Percentiles rank a stretch among this genome's conserved stretches.
phyloP scores from a whole-genome alignment of 2,113 vertebrate genomes.

The Gavia stellata region DNA sequence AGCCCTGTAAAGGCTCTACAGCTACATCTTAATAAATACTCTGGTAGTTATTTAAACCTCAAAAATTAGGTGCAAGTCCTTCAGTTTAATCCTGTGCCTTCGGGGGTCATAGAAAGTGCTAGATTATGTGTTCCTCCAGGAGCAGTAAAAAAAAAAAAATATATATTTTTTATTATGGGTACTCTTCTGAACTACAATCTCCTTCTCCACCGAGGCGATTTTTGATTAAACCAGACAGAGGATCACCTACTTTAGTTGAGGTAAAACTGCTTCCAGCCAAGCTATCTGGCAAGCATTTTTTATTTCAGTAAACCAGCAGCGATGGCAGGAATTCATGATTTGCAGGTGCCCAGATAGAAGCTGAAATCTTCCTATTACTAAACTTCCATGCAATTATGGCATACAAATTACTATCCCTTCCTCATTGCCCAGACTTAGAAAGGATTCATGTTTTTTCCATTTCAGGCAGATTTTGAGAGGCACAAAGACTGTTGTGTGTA shows the following conservation, averaged over 20 bases:
- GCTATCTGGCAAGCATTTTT: not conserved
- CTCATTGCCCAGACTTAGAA: not conserved
- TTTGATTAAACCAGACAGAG: not conserved
- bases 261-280: not conserved
- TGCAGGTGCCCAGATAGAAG: constrained; percentile 50
- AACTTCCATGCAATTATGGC: not conserved
- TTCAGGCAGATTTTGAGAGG: not conserved
- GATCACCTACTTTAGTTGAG: not conserved
- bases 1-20: constrained; percentile 12
- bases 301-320: not conserved
- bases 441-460: not conserved
- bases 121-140: not conserved
- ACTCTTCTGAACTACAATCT: not conserved
- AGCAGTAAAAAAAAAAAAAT: not conserved
- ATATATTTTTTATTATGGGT: no score
- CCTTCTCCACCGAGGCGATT: not conserved
- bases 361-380: not conserved
- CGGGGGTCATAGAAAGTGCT: not conserved
- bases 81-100: not conserved
- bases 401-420: not conserved
- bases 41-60: not conserved
- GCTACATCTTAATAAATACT: constrained; percentile 27
- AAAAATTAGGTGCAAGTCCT: not conserved
- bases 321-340: constrained; percentile 26
- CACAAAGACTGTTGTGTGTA: not conserved